Evolutionary conservation across 2,797 vertebrate species (phyloP), one percentile per base, ranked within the genome.

Genomic region (Hypotaenidia philippensis): DNA sequence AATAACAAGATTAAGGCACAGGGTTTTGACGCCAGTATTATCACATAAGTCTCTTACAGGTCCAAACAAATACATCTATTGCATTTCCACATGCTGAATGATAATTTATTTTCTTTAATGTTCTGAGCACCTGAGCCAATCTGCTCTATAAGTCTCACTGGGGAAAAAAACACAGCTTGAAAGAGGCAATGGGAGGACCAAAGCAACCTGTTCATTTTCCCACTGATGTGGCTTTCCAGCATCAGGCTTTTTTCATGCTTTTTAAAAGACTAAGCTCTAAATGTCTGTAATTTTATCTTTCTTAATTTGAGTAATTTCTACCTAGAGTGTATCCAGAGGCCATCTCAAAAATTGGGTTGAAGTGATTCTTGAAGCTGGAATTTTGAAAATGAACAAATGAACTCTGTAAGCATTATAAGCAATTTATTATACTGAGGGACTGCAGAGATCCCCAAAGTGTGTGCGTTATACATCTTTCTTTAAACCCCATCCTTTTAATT

Each of bases 81-180:
- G 10, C 71, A 91, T 71, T 89, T 89, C 69, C 59, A 55, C 55
- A 53, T 72, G 36, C 34, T 78, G 52, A 68, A 61, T 93, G 47
- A 59, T 91, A 85, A 89, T 87, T 89, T 91, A 75, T 92, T 95
- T 93, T 68, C 84, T 85, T 91, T 87, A 83, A 63, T 66, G 34
- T 93, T 92, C 53, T 92, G 76, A 92, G 55, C 84, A 89, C 84
- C 82, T 93, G 87, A 93, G 53, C 79, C 93, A 94, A 83, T 86
- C 87, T 95, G 91, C 69, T 91, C 25, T 52, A 1, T 40, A 40
- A 40, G 50, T 72, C 38, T 83, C 82, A 45, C 38, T 45, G 90
- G 81, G 82, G 52, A 52, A 85, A 47, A 47, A 11, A 47, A 47
- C n/a, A 40, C 50, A 91, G 72, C 61, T 93, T 82, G 12, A 44